Percentiles rank a stretch among this genome's conserved stretches.
phyloP scores from a whole-genome alignment of 2,113 vertebrate genomes.

The Tupaia chinensis region DNA sequence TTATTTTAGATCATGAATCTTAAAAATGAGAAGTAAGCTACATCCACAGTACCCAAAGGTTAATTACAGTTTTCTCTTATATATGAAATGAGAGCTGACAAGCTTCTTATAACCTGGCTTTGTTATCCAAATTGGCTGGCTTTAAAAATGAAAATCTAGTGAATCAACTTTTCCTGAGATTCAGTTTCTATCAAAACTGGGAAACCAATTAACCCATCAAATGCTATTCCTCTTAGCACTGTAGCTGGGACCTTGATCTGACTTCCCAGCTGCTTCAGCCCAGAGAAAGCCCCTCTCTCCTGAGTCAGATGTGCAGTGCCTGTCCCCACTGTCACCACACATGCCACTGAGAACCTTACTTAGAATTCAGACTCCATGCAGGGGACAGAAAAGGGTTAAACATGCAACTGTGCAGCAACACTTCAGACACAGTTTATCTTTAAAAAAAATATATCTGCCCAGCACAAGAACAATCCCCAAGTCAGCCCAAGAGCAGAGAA shows the following conservation, averaged over 20 bases:
- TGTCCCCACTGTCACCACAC: not conserved
- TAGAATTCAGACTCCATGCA: slow-evolving; percentile 92
- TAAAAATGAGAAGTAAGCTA: slow-evolving; percentile 32
- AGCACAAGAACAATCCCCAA: slow-evolving; percentile 84
- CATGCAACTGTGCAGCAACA: slow-evolving; percentile 93
- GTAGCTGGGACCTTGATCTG: not conserved
- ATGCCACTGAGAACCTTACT: slow-evolving; percentile 77
- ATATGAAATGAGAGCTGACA: not conserved
- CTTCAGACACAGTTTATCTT: slow-evolving; percentile 85
- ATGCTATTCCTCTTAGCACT: not conserved
- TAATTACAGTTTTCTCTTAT: slow-evolving; percentile 13
- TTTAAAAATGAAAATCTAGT: slow-evolving; percentile 62
- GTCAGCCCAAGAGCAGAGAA: slow-evolving; percentile 89
- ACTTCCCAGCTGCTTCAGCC: not conserved
- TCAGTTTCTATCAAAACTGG: slow-evolving; percentile 7
- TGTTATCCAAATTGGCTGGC: slow-evolving; percentile 24
- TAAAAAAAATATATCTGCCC: slow-evolving; percentile 80
- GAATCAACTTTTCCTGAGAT: slow-evolving; percentile 30
- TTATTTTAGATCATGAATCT: not conserved
- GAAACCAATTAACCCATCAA: slow-evolving; percentile 38
- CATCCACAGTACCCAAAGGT: not conserved
- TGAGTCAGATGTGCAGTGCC: not conserved
- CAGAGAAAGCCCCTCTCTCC: not conserved
- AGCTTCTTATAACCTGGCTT: slow-evolving; percentile 8
- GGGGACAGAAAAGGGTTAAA: slow-evolving; percentile 90